phyloP scores from a whole-genome alignment of 1,140 invertebrate genomes.

The Coelopa frigida region DNA sequence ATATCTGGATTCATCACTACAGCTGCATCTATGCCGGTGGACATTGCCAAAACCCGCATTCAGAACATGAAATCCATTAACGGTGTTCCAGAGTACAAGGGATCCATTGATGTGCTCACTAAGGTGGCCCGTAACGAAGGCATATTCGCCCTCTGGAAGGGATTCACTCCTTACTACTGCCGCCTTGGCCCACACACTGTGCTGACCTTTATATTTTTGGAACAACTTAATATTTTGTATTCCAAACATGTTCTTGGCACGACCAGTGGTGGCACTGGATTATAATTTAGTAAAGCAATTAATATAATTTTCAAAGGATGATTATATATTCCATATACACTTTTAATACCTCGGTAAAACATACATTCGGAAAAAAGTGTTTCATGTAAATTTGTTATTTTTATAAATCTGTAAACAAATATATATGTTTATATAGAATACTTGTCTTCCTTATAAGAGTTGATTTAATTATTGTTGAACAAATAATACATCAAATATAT shows the following conservation, averaged over 20 bases:
- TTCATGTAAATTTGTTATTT: too few relatives aligned
- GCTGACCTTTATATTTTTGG: constrained; percentile 95
- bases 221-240: constrained; percentile 81
- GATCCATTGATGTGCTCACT: constrained; percentile 76
- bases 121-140: constrained; percentile 86
- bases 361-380: too few relatives aligned
- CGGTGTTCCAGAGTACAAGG: constrained; percentile 91
- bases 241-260: constrained; percentile 39
- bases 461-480: too few relatives aligned
- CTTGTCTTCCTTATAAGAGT: too few relatives aligned
- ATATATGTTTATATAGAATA: too few relatives aligned
- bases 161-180: constrained; percentile 95
- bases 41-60: constrained; percentile 97
- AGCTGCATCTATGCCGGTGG: constrained; percentile 94
- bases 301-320: too few relatives aligned
- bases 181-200: constrained; percentile 95
- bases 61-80: constrained; percentile 91
- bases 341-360: too few relatives aligned
- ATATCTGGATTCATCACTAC: constrained; percentile 95
- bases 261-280: too few relatives aligned
- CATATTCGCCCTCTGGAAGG: constrained; percentile 95
- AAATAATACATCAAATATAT: too few relatives aligned
- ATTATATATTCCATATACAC: too few relatives aligned
- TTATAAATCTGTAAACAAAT: too few relatives aligned
- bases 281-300: too few relatives aligned